Evolutionary conservation across 2,797 vertebrate species (phyloP), one percentile per base, ranked within the genome.

Genomic region (Chelon auratus): DNA sequence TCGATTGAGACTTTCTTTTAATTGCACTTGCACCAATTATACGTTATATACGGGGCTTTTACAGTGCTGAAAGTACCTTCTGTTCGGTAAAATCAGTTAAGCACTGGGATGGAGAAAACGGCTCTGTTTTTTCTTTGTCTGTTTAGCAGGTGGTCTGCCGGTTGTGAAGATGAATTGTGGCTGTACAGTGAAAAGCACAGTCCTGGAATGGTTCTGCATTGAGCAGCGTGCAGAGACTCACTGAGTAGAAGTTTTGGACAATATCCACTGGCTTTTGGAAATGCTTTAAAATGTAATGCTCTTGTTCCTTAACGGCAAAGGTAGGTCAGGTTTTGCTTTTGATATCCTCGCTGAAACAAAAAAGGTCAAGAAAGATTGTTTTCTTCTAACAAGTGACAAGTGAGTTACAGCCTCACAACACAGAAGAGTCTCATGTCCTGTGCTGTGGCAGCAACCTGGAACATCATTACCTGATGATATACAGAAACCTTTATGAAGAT

Each of bases 381-480:
- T 65, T 36, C 42, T 39, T 60, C 11, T 40, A 63, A n/a, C 13
- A 48, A 53, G 8, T 3, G 9, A 18, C 40, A 58, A 4, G 22
- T 30, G 42, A 53, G 52, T 22, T 47, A 50, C 30, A 42, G 42
- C 20, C 8, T 72, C 2, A 9, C 18, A 67, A 59, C 45, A 60
- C 3, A 3, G 12, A 68, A 22, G 59, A 55, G 22, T 59, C 53
- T 26, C 13, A 6, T 22, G 48, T 71, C 61, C n/a, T 7, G 13
- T 55, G 51, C 55, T 26, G 3, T 15, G 54, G 18, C 33, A 37
- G 59, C 45, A 60, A 73, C 60, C 68, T 56, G 6, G 22, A 71
- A 53, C 55, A 72, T 85, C 66, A 81, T 84, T 79, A 72, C 75
- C 62, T 47, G 62, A 72, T 57, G 36, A 72, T 61, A 69, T 71